These are phyloP conservation scores for Heliothis subflexa DNA, from an alignment of 1,140 invertebrate genomes.

Conservation along the genomic window DNA sequence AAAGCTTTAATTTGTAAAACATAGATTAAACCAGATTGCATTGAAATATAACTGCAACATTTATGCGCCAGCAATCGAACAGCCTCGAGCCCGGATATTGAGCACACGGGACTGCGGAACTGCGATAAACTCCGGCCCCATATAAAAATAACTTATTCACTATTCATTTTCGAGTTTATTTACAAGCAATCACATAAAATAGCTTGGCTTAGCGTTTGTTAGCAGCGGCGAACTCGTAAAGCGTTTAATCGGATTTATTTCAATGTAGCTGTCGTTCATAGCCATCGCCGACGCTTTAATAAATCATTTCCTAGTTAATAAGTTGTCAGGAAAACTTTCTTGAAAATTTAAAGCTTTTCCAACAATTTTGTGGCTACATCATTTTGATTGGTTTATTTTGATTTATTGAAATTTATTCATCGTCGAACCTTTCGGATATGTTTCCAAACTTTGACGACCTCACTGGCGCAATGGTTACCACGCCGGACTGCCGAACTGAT, in stretches of 20 bases:
- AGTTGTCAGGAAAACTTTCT: constrained; percentile 29
- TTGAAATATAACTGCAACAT: background rate
- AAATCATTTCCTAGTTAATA: constrained; percentile 33
- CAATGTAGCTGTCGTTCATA: constrained; percentile 15
- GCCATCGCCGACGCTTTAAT: constrained; percentile 19
- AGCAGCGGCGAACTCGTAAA: constrained; percentile 16
- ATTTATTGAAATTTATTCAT: constrained; percentile 45
- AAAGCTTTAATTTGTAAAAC: too few species aligned
- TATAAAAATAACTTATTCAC: constrained; percentile 18
- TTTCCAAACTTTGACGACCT: background rate
- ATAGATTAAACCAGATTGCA: too few species aligned
- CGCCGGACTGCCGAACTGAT: too few species aligned
- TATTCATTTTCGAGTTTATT: constrained; percentile 21
- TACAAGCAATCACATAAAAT: constrained; percentile 14
- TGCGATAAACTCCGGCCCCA: constrained; percentile 18
- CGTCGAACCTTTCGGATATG: too few species aligned
- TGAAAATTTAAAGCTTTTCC: constrained; percentile 37
- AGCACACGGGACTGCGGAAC: constrained; percentile 6
- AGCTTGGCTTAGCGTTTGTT: background rate
- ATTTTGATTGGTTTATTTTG: constrained; percentile 18
- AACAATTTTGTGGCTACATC: background rate
- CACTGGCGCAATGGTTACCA: too few species aligned
- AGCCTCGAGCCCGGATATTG: background rate
- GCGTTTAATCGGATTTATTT: constrained; percentile 34
- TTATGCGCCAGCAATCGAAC: background rate